These are phyloP conservation scores for Thalpophila matura DNA, from an alignment of 2,888 invertebrate species.

Conservation along the genomic window DNA sequence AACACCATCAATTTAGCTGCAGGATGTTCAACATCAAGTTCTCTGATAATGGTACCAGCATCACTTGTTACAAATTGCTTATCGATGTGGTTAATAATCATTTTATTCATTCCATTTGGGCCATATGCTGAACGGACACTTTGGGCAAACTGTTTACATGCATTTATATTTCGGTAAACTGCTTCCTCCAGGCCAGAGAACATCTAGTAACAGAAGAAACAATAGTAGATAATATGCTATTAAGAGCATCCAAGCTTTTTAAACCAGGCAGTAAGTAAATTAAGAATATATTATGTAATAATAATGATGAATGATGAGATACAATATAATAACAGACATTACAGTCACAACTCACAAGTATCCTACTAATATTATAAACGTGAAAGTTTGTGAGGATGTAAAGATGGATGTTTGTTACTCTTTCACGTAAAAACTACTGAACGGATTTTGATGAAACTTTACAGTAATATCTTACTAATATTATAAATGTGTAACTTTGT, in stretches of 20 bases:
- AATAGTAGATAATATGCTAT: background rate
- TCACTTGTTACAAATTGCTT: constrained; percentile 99
- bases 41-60: constrained; percentile 99
- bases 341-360: too few species aligned
- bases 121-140: constrained; percentile 99
- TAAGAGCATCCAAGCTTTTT: background rate
- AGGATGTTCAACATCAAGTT: constrained; percentile 99
- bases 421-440: too few species aligned
- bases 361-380: too few species aligned
- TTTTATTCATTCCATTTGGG: constrained; percentile 99
- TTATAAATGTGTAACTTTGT: too few species aligned
- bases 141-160: constrained; percentile 98
- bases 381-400: too few species aligned
- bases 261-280: too few species aligned
- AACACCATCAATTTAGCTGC: constrained; percentile 99
- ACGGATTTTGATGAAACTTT: too few species aligned
- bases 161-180: constrained; percentile 98
- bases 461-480: too few species aligned
- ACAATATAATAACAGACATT: too few species aligned
- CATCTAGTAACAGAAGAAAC: constrained; percentile 85
- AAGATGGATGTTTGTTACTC: too few species aligned
- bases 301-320: too few species aligned
- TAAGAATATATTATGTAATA: too few species aligned
- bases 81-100: constrained; percentile 99
- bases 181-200: constrained; percentile 99